Evolutionary conservation across 2,797 vertebrate species (phyloP).

Genomic region (Tragopan temminckii): DNA sequence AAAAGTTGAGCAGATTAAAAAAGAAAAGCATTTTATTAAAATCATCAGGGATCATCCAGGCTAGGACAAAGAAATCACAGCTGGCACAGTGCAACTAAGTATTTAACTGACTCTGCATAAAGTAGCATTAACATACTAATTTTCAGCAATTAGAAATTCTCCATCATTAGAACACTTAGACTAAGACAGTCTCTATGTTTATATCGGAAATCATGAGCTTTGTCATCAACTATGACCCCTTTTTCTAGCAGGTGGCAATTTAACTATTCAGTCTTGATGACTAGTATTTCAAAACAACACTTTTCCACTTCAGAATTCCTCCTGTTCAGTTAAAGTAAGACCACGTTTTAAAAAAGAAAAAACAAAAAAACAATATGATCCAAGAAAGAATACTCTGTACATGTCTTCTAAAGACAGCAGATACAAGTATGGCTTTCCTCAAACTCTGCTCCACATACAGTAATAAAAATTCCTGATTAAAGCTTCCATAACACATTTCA

Average conservation of each 20-base stretch:
- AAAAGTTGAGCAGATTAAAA: fast-evolving
- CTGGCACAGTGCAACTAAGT: not conserved
- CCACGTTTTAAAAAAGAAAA: not conserved
- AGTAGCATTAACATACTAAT: not conserved
- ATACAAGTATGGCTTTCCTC: not conserved
- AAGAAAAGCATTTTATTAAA: not conserved
- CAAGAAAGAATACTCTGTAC: not conserved
- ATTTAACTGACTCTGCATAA: not conserved
- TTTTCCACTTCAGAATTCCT: not conserved
- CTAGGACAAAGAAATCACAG: not conserved
- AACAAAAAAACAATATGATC: not conserved
- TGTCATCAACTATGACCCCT: not conserved
- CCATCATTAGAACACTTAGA: not conserved
- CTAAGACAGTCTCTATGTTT: not conserved
- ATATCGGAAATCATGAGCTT: not conserved
- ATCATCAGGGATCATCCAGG: not conserved
- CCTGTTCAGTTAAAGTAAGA: not conserved
- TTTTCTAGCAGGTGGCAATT: not conserved
- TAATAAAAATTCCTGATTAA: not conserved
- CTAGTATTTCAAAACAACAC: not conserved
- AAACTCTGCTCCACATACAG: not conserved
- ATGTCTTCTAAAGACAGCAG: not conserved
- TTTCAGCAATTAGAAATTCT: not conserved
- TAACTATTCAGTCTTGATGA: not conserved
- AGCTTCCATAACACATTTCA: not conserved